Percentiles rank a stretch among this genome's conserved stretches.
Evolutionary conservation across 1,140 invertebrate genomes (phyloP).

Genomic region (Helicorthomorpha holstii): DNA sequence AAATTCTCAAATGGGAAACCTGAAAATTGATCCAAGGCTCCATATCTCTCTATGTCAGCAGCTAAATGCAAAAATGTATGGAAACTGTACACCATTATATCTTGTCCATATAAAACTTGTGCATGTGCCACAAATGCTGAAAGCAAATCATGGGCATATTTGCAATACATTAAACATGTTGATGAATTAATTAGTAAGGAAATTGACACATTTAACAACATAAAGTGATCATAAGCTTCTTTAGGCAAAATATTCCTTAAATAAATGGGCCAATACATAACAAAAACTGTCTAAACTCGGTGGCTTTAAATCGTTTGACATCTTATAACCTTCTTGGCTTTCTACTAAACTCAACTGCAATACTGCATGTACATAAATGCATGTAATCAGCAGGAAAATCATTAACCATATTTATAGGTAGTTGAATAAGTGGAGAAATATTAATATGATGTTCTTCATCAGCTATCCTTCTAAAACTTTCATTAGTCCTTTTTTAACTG

Average conservation of each 20-base stretch:
- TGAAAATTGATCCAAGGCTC: no score
- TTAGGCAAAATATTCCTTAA: slow-evolving; percentile 13
- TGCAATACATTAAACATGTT: slow-evolving; percentile 7
- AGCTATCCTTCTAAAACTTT: slow-evolving; percentile 14
- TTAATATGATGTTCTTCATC: slow-evolving; percentile 12
- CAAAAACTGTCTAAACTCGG: slow-evolving; percentile 29
- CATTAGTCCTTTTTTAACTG: slow-evolving; percentile 17
- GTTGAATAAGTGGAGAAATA: neutral
- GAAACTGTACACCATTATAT: slow-evolving; percentile 23
- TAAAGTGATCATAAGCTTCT: slow-evolving; percentile 25
- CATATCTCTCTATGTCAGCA: slow-evolving; percentile 24
- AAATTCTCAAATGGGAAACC: no score
- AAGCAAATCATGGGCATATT: slow-evolving; percentile 17
- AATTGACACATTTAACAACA: slow-evolving; percentile 21
- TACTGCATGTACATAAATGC: slow-evolving; percentile 16
- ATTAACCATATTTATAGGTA: slow-evolving; percentile 15
- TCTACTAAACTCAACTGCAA: slow-evolving; percentile 24
- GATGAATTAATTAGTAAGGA: slow-evolving; percentile 19
- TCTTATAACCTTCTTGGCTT: slow-evolving; percentile 23
- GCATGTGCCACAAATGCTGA: slow-evolving; percentile 15
- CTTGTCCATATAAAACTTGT: slow-evolving; percentile 19
- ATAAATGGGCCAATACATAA: slow-evolving; percentile 26
- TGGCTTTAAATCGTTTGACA: slow-evolving; percentile 27
- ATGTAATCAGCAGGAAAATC: slow-evolving; percentile 21
- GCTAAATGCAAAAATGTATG: slow-evolving; percentile 25